These are phyloP conservation scores for Leucoraja ocellata DNA, from an alignment of 2,797 vertebrate species.

Conservation along the genomic window DNA sequence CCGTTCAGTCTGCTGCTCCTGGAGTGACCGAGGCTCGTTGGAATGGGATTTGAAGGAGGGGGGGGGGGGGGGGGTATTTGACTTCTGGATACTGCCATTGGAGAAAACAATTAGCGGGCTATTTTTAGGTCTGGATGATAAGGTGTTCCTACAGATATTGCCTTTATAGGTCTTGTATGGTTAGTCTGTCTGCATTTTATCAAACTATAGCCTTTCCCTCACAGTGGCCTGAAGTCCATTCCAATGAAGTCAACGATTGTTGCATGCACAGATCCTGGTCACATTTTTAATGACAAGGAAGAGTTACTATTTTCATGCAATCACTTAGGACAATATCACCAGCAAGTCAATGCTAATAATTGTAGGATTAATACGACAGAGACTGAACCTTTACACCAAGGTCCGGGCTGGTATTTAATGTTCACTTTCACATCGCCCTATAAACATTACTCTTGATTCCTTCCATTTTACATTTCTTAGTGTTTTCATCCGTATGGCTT, in stretches of 20 bases:
- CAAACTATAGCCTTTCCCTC: background rate
- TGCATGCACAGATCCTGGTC: background rate
- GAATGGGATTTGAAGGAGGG: background rate
- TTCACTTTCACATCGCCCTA: no score
- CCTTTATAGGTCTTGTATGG: no score
- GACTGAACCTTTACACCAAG: no score
- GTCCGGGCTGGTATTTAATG: no score
- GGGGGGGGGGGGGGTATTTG: background rate
- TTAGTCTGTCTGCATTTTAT: background rate
- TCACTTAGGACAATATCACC: background rate
- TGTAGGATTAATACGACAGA: no score
- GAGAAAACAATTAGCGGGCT: background rate
- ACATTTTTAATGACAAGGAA: background rate
- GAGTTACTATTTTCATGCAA: background rate
- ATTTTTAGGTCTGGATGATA: background rate
- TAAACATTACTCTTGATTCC: no score
- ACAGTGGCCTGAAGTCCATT: background rate
- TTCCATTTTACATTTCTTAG: no score
- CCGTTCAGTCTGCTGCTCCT: no score
- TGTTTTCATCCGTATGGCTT: no score
- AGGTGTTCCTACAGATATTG: no score
- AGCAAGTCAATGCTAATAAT: background rate
- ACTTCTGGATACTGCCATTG: background rate
- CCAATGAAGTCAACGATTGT: background rate
- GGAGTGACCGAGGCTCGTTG: background rate